Evolutionary conservation across 2,113 vertebrate genomes (phyloP), one percentile per base, ranked within the genome.

Genomic region (Xiphophorus hellerii): DNA sequence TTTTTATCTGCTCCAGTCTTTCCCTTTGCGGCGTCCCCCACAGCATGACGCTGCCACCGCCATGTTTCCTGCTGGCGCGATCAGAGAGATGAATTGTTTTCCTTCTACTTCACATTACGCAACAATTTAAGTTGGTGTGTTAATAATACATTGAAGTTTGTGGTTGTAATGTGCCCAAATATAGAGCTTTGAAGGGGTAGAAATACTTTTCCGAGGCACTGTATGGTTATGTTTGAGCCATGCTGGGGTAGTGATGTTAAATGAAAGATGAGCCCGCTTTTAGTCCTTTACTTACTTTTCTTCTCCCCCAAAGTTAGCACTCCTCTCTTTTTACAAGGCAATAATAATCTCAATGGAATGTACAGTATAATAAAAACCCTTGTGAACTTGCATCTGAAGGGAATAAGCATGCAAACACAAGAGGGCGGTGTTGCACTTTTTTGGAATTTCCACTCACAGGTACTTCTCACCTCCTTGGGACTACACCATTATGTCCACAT

Each of bases 351-450:
- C 61, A 54, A 51, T 37, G 70, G 79, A 88, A 77, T 74, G 76
- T 84, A 79, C 64, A 78, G 48, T 61, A 4, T 31, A 62, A 73
- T 61, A 29, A 42, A 28, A 62, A 62, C 80, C 69, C 71, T 73
- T 66, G 79, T 66, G 61, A 35, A 69, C 51, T 77, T 89, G 74
- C 72, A 81, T 62, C 62, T 54, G 60, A 80, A 29, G 22, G 71
- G 63, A 72, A 64, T 80, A 44, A 14, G 44, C 71, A 81, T 78
- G 71, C 66, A 79, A 78, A 77, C 89, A 86, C 78, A 72, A 79
- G 92, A 77, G 76, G 84, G 86, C 75, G 10, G 27, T 84, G 86
- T 83, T 92, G 86, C 87, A 86, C 87, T 86, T 77, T 88, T 30
- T 63, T 29, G 35, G 35, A 76, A 76, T 48, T 42, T 74, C 39